Evolutionary conservation across 2,888 invertebrate genomes (phyloP), one percentile per base, ranked within the genome.

Genomic region (Eutolmus rufibarbis): DNA sequence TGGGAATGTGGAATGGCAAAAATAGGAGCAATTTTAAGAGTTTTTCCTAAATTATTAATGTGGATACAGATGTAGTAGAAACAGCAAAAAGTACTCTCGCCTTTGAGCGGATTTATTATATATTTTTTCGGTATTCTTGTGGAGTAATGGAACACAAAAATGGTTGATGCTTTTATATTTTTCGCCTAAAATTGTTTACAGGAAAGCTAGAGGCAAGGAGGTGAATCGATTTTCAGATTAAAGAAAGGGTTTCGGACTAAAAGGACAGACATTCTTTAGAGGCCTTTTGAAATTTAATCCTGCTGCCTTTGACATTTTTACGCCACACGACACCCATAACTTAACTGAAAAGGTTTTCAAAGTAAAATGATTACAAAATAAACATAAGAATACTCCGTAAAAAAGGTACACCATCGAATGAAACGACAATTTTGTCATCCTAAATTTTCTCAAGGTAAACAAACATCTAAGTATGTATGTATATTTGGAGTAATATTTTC

Each of bases 11-110:
- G 51, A 46, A 79, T 28, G 79, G 51, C 37, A 19, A 79, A 51
- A 78, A 46, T 40, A 78, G 78, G 51, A 56, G 51, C 79, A 79
- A 51, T 51, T 79, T 51, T 51, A 46, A n/a, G 51, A 79, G 12
- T 66, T 66, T 66, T 66, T 19, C 2, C 66, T 79, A 51, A 79
- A 79, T 79, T 79, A 78, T 79, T 79, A 79, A 79, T 34, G 51
- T 46, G 51, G 51, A 79, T 28, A 14, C 51, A 79, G 79, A 51
- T 46, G 46, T 23, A 14, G 51, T 28, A 28, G 23, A 46, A 79
- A 79, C 66, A 46, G 79, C 23, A 78, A 78, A 78, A 78, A 78
- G 76, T 23, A 66, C 66, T 66, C 66, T 23, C 9, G 66, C 23
- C 57, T 57, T 57, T 57, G 66, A 19, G 23, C 19, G 23, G 66